Conservation (phyloP, 2,113 vertebrate genomes). For the Semnornis frantzii region DNA sequence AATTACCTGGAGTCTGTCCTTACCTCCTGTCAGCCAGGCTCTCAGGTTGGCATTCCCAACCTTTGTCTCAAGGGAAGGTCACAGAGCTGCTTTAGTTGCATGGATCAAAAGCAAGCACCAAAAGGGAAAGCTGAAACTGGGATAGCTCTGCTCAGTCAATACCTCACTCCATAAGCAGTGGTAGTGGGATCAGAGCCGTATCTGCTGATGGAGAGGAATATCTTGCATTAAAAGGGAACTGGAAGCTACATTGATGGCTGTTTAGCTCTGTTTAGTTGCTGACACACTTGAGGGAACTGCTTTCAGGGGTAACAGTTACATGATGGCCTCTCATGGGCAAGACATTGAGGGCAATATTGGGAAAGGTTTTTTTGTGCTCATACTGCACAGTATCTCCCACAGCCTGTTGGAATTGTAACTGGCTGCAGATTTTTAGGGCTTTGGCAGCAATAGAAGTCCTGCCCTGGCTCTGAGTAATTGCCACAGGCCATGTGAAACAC, state of each 20-base stretch:
- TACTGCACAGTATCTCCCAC: not conserved
- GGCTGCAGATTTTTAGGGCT: not conserved
- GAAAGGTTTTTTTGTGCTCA: not conserved
- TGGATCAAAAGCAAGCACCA: not conserved
- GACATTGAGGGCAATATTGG: not conserved
- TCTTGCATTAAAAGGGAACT: not conserved
- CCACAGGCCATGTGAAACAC: not conserved
- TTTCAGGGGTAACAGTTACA: not conserved
- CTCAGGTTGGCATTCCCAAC: not conserved
- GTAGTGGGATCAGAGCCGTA: not conserved
- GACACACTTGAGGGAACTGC: not conserved
- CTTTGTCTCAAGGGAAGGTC: not conserved
- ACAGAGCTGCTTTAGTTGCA: not conserved
- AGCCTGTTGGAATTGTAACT: not conserved
- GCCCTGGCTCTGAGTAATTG: not conserved
- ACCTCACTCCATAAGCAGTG: not conserved
- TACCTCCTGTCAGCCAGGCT: not conserved
- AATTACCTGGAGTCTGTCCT: not conserved
- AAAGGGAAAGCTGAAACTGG: not conserved
- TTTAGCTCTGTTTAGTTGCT: not conserved
- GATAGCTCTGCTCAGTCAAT: not conserved
- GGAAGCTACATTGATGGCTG: accelerated
- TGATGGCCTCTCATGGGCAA: not conserved
- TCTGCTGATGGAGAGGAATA: not conserved
- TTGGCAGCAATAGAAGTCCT: not conserved